phyloP scores from a whole-genome alignment of 2,888 invertebrate genomes.

The Lithophane leautieri region DNA sequence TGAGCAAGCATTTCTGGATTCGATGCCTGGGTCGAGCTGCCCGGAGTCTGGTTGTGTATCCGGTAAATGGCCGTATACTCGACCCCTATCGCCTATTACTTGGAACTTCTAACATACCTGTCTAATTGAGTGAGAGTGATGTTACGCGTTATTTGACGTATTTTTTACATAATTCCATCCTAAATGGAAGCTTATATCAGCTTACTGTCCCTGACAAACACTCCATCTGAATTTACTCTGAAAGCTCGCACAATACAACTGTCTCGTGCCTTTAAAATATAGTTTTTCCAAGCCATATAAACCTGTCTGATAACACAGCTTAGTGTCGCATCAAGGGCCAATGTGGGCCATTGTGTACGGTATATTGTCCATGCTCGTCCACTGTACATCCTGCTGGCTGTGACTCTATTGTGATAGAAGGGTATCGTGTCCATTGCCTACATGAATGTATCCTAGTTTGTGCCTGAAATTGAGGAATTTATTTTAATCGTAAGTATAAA shows the following conservation, averaged over 20 bases:
- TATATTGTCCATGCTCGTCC: constrained; percentile 42
- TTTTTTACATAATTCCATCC: background rate
- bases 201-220: background rate
- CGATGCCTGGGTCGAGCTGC: background rate
- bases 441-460: background rate
- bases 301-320: constrained; percentile 56
- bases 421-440: background rate
- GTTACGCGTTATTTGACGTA: too few relatives aligned
- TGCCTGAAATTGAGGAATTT: too few relatives aligned
- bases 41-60: background rate
- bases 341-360: constrained; percentile 48
- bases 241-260: constrained; percentile 5
- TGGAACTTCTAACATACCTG: background rate
- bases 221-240: constrained; percentile 14
- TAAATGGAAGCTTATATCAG: background rate
- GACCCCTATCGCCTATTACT: background rate
- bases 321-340: constrained; percentile 52
- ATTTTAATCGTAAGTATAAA: too few relatives aligned
- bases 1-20: background rate
- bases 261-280: constrained; percentile 39
- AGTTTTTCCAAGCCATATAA: constrained; percentile 62
- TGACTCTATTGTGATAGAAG: constrained; percentile 41
- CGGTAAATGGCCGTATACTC: background rate
- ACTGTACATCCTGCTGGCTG: constrained; percentile 49
- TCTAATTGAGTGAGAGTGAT: too few relatives aligned